phyloP scores from a whole-genome alignment of 1,140 invertebrate genomes.

The Lycorma delicatula region DNA sequence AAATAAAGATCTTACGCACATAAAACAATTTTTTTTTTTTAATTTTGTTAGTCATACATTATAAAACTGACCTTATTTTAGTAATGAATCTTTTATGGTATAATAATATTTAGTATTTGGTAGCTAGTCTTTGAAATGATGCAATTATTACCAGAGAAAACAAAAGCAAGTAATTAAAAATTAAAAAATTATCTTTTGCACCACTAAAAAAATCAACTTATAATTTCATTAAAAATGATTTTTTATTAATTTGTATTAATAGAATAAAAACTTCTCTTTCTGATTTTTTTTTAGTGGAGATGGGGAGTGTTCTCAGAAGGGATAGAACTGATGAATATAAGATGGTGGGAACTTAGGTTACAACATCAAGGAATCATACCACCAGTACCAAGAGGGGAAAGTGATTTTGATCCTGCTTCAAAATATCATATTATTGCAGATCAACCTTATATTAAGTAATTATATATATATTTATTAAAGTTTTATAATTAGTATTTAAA shows the following conservation, averaged over 20 bases:
- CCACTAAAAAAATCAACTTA: too few species aligned
- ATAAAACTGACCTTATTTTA: too few species aligned
- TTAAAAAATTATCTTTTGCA: too few species aligned
- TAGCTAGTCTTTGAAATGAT: too few species aligned
- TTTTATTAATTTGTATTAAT: neutral
- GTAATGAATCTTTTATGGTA: too few species aligned
- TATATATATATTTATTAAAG: neutral
- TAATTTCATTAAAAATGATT: neutral
- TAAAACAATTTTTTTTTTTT: too few species aligned
- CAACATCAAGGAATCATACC: constrained; percentile 63
- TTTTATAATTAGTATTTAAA: neutral
- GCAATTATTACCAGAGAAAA: too few species aligned
- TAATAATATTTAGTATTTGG: too few species aligned
- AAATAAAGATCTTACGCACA: too few species aligned
- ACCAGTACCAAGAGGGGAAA: constrained; percentile 55
- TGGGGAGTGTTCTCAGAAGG: constrained; percentile 69
- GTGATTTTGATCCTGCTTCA: constrained; percentile 69
- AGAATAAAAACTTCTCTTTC: constrained; percentile 10
- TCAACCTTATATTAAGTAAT: constrained; percentile 44
- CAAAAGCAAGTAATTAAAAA: too few species aligned
- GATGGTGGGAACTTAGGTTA: constrained; percentile 71
- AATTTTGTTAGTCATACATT: too few species aligned
- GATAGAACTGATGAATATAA: constrained; percentile 60
- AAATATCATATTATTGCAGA: constrained; percentile 76
- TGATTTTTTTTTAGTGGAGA: constrained; percentile 50